Percentiles rank a stretch among this genome's conserved stretches.
These are phyloP conservation scores for Sula dactylatra DNA, from an alignment of 2,113 vertebrate genomes.

Conservation along the genomic window DNA sequence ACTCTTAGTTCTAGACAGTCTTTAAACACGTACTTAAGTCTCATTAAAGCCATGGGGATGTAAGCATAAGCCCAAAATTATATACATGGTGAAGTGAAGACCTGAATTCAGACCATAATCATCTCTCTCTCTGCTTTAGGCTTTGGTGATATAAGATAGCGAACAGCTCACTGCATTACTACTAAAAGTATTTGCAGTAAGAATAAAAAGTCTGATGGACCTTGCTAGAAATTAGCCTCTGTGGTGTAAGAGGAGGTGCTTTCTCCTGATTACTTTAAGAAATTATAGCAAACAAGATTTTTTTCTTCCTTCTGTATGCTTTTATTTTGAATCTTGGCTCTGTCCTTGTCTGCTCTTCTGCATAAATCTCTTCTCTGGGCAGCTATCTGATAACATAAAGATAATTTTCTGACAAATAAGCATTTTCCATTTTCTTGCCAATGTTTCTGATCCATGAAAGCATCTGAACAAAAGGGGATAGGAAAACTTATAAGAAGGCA, in stretches of 20 bases:
- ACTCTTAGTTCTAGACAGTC: not conserved
- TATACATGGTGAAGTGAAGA: not conserved
- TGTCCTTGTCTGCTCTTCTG: not conserved
- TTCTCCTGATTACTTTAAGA: not conserved
- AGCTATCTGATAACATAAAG: not conserved
- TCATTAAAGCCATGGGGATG: not conserved
- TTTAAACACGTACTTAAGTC: not conserved
- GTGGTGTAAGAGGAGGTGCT: not conserved
- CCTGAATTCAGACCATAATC: not conserved
- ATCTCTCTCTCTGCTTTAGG: not conserved
- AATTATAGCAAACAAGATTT: not conserved
- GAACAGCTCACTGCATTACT: not conserved
- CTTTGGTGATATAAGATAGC: not conserved
- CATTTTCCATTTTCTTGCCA: not conserved
- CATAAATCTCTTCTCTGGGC: not conserved
- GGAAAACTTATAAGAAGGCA: not conserved
- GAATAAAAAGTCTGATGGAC: not conserved
- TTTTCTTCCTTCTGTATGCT: not conserved
- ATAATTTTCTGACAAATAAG: conserved; percentile 42
- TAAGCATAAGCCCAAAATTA: not conserved
- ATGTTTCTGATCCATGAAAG: not conserved
- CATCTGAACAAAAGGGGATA: not conserved
- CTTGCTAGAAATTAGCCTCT: not conserved
- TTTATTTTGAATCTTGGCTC: conserved; percentile 4
- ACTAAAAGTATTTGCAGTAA: not conserved